Percentiles rank a stretch among this genome's conserved stretches.
These are phyloP conservation scores for Phoeniculus purpureus DNA, from an alignment of 2,797 vertebrate genomes.

Conservation along the genomic window DNA sequence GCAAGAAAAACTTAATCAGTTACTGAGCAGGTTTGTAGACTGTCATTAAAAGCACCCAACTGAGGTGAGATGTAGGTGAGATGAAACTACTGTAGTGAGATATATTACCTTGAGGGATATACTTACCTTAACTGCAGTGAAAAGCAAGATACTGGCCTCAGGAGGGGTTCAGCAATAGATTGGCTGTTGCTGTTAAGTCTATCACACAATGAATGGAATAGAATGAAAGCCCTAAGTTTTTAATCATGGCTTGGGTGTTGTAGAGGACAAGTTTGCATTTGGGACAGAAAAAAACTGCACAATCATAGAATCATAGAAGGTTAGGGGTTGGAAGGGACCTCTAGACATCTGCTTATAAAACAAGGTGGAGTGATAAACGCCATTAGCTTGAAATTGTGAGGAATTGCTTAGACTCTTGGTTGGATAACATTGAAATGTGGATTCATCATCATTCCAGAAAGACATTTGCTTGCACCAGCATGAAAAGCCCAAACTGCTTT, in stretches of 20 bases:
- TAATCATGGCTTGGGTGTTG: background rate
- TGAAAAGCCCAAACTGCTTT: background rate
- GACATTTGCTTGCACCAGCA: background rate
- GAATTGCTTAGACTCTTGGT: constrained; percentile 13
- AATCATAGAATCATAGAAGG: background rate
- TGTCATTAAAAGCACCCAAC: background rate
- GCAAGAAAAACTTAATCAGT: background rate
- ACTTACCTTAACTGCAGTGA: constrained; percentile 9
- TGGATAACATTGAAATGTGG: background rate
- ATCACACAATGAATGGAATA: background rate
- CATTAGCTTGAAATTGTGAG: constrained; percentile 7
- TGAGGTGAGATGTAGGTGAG: too few relatives aligned
- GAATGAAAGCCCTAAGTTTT: background rate
- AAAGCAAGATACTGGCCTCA: background rate
- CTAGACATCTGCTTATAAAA: too few relatives aligned
- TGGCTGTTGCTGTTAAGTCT: background rate
- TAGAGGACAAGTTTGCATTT: background rate
- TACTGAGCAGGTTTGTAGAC: background rate
- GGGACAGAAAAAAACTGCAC: background rate
- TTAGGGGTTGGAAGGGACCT: too few relatives aligned
- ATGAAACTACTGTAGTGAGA: background rate
- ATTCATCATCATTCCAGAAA: constrained; percentile 31
- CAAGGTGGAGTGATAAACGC: background rate
- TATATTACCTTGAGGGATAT: background rate
- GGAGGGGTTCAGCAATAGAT: background rate